Percentiles rank a stretch among this genome's conserved stretches.
Conservation (phyloP, 2,797 vertebrate genomes). For the Pempheris klunzingeri region DNA sequence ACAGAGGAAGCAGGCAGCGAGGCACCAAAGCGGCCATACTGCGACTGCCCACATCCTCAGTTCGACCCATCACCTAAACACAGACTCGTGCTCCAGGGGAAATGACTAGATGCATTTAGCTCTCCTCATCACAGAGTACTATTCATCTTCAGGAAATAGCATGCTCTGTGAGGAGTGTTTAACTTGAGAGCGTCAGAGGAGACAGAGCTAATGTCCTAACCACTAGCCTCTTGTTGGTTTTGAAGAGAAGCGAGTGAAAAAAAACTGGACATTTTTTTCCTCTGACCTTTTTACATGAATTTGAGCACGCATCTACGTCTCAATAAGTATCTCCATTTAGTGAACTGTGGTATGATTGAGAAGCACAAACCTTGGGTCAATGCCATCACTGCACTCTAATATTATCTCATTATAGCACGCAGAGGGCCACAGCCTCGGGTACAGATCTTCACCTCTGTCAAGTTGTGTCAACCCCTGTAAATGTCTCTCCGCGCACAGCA, state of each 20-base stretch:
- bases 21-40: conserved; percentile 54
- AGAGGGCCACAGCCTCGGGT: conserved; percentile 59
- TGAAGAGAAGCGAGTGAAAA: conserved; percentile 29
- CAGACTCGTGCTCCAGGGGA: conserved; percentile 69
- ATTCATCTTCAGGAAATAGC: conserved; percentile 78
- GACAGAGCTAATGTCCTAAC: conserved; percentile 55
- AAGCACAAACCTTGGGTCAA: conserved; percentile 51
- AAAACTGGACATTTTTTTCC: not conserved
- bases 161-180: conserved; percentile 69
- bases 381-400: conserved; percentile 52
- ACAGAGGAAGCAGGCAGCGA: conserved; percentile 37
- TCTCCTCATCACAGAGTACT: conserved; percentile 69
- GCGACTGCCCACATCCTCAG: conserved; percentile 75
- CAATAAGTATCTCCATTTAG: conserved; percentile 17
- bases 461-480: conserved; percentile 73
- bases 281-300: conserved; percentile 1
- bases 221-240: conserved; percentile 53
- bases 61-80: conserved; percentile 73
- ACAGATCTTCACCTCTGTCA: conserved; percentile 68
- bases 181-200: conserved; percentile 59
- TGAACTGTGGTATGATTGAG: conserved; percentile 22
- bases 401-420: conserved; percentile 61
- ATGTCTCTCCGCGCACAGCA: conserved; percentile 60
- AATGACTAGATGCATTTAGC: conserved; percentile 81
- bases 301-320: not conserved